A percentile compares a stretch with the other conserved stretches of the same genome.
Evolutionary conservation across 2,113 vertebrate species (phyloP).

Genomic region (Fukomys damarensis): DNA sequence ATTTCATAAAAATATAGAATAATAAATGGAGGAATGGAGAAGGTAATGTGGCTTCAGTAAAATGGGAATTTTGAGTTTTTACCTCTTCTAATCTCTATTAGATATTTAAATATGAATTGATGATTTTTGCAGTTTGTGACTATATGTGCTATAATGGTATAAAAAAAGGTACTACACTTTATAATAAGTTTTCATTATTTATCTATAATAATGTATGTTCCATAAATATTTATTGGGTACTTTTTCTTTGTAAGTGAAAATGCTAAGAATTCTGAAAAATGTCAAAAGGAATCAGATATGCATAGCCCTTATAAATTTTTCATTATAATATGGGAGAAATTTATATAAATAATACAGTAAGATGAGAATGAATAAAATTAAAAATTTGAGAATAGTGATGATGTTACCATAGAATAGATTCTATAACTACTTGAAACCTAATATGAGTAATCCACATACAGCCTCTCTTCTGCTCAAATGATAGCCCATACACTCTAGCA

Average conservation of each 20-base stretch:
- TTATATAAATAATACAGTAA: slow-evolving; percentile 42
- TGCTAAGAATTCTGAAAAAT: slow-evolving; percentile 44
- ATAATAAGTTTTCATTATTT: background rate
- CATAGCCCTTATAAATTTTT: slow-evolving; percentile 11
- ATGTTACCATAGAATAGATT: background rate
- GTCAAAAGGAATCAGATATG: slow-evolving; percentile 17
- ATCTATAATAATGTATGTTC: slow-evolving; percentile 22
- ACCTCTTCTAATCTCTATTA: background rate
- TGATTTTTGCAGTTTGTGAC: background rate
- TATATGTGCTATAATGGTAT: slow-evolving; percentile 19
- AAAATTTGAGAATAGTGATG: background rate
- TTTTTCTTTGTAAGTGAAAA: slow-evolving; percentile 39
- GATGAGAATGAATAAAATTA: background rate
- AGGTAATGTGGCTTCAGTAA: background rate
- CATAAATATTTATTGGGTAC: slow-evolving; percentile 38
- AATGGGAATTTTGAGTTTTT: background rate
- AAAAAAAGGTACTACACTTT: background rate
- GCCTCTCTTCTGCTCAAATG: background rate
- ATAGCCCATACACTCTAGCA: background rate
- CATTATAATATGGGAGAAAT: background rate
- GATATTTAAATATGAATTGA: background rate
- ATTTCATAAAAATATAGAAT: background rate
- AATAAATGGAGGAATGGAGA: background rate
- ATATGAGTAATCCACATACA: background rate
- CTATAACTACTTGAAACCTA: background rate